Percentiles rank a stretch among this genome's conserved stretches.
Evolutionary conservation across 2,888 invertebrate species (phyloP).

Genomic region (Diogma glabrata): DNA sequence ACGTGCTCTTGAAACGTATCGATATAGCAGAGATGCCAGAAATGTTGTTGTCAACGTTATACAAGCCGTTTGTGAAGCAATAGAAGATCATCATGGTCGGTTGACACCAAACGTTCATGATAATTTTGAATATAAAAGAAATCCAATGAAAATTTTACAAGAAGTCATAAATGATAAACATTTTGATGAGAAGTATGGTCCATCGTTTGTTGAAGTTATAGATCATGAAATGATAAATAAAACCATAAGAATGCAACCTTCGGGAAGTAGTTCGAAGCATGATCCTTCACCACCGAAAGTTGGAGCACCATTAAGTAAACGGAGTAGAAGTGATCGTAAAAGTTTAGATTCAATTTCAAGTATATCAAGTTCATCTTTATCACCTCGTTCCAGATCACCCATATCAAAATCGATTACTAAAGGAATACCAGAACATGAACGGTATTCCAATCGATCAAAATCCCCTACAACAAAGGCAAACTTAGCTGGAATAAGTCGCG

Average conservation of each 20-base stretch:
- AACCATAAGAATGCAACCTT: not conserved
- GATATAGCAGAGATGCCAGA: constrained; percentile 46
- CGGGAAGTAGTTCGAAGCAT: constrained; percentile 21
- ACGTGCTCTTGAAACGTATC: constrained; percentile 47
- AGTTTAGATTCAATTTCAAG: constrained; percentile 25
- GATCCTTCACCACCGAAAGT: constrained; percentile 47
- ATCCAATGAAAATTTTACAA: constrained; percentile 46
- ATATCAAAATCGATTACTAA: not conserved
- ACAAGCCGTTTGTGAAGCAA: constrained; percentile 49
- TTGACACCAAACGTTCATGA: constrained; percentile 53
- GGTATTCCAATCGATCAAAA: not conserved
- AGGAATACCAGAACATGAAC: not conserved
- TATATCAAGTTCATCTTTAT: constrained; percentile 26
- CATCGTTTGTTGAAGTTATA: constrained; percentile 41
- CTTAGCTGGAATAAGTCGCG: too few relatives aligned
- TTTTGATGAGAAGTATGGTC: constrained; percentile 46
- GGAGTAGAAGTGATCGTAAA: constrained; percentile 16
- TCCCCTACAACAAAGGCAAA: too few relatives aligned
- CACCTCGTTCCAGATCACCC: constrained; percentile 3
- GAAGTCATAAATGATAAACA: constrained; percentile 56
- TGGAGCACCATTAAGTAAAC: constrained; percentile 35
- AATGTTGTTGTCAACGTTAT: constrained; percentile 38
- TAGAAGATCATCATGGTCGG: constrained; percentile 64
- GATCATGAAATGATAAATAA: constrained; percentile 31
- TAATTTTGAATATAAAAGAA: constrained; percentile 54